phyloP scores from a whole-genome alignment of 2,113 vertebrate genomes.

The Oenanthe melanoleuca region DNA sequence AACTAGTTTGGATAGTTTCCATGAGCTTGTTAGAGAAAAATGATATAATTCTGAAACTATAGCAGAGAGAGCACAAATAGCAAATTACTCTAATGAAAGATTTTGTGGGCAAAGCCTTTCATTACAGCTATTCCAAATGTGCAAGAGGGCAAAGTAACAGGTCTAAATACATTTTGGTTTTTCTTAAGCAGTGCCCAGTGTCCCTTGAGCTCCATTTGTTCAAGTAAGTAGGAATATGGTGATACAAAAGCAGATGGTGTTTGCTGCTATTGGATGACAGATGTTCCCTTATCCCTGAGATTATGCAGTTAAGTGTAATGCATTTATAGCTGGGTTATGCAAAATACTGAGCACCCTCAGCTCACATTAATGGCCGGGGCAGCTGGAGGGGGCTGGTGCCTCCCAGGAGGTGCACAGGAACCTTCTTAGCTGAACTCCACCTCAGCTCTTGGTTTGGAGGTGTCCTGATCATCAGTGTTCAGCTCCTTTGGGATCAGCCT shows the following conservation, averaged over 20 bases:
- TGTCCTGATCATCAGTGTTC: background rate
- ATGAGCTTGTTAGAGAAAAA: background rate
- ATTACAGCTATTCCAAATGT: background rate
- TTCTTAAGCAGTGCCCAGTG: background rate
- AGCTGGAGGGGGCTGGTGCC: background rate
- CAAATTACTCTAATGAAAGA: background rate
- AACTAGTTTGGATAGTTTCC: background rate
- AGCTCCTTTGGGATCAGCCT: background rate
- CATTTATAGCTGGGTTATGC: background rate
- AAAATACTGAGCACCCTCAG: background rate
- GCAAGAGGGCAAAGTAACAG: background rate
- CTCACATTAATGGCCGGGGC: background rate
- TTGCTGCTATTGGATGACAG: constrained; percentile 18
- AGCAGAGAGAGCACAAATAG: background rate
- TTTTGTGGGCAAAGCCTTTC: constrained; percentile 1
- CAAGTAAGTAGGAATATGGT: background rate
- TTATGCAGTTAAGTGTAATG: background rate
- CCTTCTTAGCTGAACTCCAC: background rate
- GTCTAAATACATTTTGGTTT: background rate
- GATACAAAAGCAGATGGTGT: constrained; percentile 35
- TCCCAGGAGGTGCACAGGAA: background rate
- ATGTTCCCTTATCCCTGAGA: constrained; percentile 36
- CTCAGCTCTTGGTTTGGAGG: background rate
- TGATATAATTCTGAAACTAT: background rate
- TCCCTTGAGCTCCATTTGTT: constrained; percentile 30